Evolutionary conservation across 2,888 invertebrate genomes (phyloP).

Genomic region (Tridacna crocea): DNA sequence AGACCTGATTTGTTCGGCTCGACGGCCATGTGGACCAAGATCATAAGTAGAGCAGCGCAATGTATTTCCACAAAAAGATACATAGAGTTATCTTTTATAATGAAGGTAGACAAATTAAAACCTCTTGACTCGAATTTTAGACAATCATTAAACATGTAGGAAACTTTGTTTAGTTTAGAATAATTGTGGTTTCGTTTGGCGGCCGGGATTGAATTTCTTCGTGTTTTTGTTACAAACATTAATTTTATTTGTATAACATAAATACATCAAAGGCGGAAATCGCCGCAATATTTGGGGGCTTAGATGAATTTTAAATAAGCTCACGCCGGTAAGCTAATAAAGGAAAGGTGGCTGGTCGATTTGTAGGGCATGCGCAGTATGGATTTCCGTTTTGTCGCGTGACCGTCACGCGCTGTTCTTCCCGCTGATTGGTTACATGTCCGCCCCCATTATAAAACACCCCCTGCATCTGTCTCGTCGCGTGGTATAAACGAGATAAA

Average conservation of each 20-base stretch:
- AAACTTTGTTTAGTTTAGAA: too few relatives aligned
- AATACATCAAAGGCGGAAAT: constrained; percentile 17
- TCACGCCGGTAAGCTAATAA: constrained; percentile 11
- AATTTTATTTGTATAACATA: constrained; percentile 20
- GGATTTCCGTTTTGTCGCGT: constrained; percentile 25
- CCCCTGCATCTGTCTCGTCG: neutral
- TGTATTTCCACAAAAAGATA: too few relatives aligned
- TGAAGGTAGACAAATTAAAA: too few relatives aligned
- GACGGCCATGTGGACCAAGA: too few relatives aligned
- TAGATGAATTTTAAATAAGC: constrained; percentile 24
- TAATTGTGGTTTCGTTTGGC: too few relatives aligned
- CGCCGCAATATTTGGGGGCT: constrained; percentile 17
- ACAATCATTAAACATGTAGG: too few relatives aligned
- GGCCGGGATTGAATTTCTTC: neutral
- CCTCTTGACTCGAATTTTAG: too few relatives aligned
- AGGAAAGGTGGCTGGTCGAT: neutral
- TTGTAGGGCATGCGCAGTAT: constrained; percentile 20
- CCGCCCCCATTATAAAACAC: neutral
- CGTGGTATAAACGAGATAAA: neutral
- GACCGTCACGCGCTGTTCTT: constrained; percentile 20
- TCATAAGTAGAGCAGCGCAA: too few relatives aligned
- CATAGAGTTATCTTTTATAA: too few relatives aligned
- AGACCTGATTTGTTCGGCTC: too few relatives aligned
- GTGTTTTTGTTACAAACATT: constrained; percentile 17
- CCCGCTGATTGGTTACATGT: neutral